Base-by-base conservation (phyloP, 2,797 vertebrate genomes). In the Dermochelys coriacea region DNA sequence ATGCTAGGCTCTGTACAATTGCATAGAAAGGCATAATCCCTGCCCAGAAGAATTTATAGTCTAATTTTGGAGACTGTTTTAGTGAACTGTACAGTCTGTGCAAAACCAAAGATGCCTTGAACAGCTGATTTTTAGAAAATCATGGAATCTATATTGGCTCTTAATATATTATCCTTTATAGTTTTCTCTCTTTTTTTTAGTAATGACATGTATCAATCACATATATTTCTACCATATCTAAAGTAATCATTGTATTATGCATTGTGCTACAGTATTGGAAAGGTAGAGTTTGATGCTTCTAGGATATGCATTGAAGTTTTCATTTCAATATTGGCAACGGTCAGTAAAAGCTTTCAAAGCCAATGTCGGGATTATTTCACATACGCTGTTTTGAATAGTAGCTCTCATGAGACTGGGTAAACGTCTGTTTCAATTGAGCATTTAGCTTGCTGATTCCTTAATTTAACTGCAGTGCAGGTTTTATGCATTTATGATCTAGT, bases 391-490 rank as follows among this genome's bases (percentile, higher is more conserved):
- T 90, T 93, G 91, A 95, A 87, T 86, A 91, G 90, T 84, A 95
- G 64, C 52, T 95, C 84, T 96, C 85, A 81, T 83, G 95, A 87
- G 93, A 12, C 75, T 96, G 91, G 37, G 50, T 41, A 91, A 93
- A 94, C 85, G 80, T 93, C 91, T 94, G 74, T 87, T 95, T 96
- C 52, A 7, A 34, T 16, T 89, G 88, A 96, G 82, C 91, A 85
- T 79, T 95, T 97, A 84, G 88, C 51, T 92, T 95, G 93, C 80
- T 85, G 61, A 68, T 96, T 94, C 91, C 75, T 85, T 95, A 94
- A 94, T 94, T 94, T 94, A 95, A 91, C 88, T 93, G 91, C 85
- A 93, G 79, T 89, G 86, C 85, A 92, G 82, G 80, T 96, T 96
- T 93, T 92, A 82, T 68, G 87, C 78, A 91, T 86, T 94, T 89